Base-by-base conservation (phyloP, 1,140 invertebrate genomes). In the Diabrotica virgifera region DNA sequence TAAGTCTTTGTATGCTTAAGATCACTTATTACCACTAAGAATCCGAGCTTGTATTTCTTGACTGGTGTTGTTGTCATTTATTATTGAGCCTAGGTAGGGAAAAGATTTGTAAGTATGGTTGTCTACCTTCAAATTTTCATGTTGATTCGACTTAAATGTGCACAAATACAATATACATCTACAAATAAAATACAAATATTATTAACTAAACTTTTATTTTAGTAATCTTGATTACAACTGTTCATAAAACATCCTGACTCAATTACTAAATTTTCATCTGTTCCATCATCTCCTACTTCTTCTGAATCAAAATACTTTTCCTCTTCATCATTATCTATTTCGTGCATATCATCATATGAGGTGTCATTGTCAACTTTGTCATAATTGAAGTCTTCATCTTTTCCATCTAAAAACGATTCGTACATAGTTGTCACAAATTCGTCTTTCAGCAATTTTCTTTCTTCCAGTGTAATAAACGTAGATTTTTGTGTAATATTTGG, bases 401-500 rank as follows among this genome's bases (percentile, higher is more conserved):
- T 86, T 0, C 95, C 94, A 71, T 89, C 85, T 36, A 97, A 76
- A 80, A 97, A 97, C 76, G 85, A 89, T 71, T 89, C 85, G 77
- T 94, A 91, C 95, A 97, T 97, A 67, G 90, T 85, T 50, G 89
- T 88, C 11, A 92, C 79, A 78, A 96, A 97, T 80, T 97, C 94
- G 73, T 92, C 84, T 66, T 85, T 84, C 1, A 95, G 76, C n/a
- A 93, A 73, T 53, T 84, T 78, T 72, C 85, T 81, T 79, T 90
- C 85, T 66, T 83, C 78, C 0, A 81, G 80, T 65, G 81, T 84
- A 57, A 86, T 83, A 14, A 40, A 63, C 36, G 63, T 62, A 6
- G 63, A 24, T 62, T 60, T 66, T 54, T 65, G 61, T 62, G 67
- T 68, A 10, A 46, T 46, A 11, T 46, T 46, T 8, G 11, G 6